These are phyloP conservation scores for Orycteropus afer DNA, from an alignment of 2,113 vertebrate species.

Conservation along the genomic window DNA sequence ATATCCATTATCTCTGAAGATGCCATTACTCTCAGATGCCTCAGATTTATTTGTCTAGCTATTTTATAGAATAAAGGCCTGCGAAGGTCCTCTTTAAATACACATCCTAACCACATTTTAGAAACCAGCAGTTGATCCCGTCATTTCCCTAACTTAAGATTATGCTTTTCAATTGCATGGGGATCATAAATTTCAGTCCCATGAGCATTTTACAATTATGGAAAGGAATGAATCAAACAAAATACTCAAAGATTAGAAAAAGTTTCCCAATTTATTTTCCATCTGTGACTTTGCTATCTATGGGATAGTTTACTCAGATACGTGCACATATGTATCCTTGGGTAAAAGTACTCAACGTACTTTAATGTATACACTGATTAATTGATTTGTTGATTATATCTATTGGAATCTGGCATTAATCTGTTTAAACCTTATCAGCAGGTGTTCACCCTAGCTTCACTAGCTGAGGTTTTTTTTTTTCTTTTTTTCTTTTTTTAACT, in stretches of 20 bases:
- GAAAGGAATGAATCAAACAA: constrained; percentile 76
- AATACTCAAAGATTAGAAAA: constrained; percentile 63
- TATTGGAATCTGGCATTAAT: not conserved
- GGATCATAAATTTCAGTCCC: constrained; percentile 75
- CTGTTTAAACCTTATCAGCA: not conserved
- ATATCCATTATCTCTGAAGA: constrained; percentile 81
- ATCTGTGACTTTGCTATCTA: constrained; percentile 57
- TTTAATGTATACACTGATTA: not conserved
- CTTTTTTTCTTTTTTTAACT: no score
- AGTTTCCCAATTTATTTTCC: constrained; percentile 72
- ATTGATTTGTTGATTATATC: constrained; percentile 12
- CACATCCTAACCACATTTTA: constrained; percentile 73
- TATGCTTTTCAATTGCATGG: constrained; percentile 46
- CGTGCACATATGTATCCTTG: not conserved
- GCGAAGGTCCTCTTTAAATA: constrained; percentile 74
- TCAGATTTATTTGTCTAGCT: constrained; percentile 82
- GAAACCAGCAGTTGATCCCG: constrained; percentile 73
- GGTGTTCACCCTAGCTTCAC: not conserved
- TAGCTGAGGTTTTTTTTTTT: no score
- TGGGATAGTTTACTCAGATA: not conserved
- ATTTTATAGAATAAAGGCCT: constrained; percentile 77
- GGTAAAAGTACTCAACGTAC: not conserved
- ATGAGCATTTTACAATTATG: constrained; percentile 74
- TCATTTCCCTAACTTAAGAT: constrained; percentile 69
- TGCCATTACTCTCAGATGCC: constrained; percentile 74